These are phyloP conservation scores for human (Homo sapiens) DNA, from an alignment of 2,113 vertebrate species.

Conservation along the genomic window GRCh38 chr9:37940001-37940500, in stretches of 20 bases:
- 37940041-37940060: background rate
- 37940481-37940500: background rate
- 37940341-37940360: background rate
- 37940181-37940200: fast-evolving
- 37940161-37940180: background rate
- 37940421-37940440: background rate
- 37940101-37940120: background rate
- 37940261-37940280: background rate
- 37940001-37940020: background rate
- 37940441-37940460: background rate
- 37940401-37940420: background rate
- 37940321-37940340: fast-evolving
- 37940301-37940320: background rate
- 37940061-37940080: background rate
- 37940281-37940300: background rate
- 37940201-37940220: no score
- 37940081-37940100: background rate
- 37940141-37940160: background rate
- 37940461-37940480: background rate
- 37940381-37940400: background rate
- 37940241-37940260: background rate
- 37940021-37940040: background rate
- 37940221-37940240: fast-evolving
- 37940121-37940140: no score
- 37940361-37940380: background rate